Evolutionary conservation across 2,797 vertebrate species (phyloP), one percentile per base, ranked within the genome.

Genomic region (Anomalospiza imberbis): DNA sequence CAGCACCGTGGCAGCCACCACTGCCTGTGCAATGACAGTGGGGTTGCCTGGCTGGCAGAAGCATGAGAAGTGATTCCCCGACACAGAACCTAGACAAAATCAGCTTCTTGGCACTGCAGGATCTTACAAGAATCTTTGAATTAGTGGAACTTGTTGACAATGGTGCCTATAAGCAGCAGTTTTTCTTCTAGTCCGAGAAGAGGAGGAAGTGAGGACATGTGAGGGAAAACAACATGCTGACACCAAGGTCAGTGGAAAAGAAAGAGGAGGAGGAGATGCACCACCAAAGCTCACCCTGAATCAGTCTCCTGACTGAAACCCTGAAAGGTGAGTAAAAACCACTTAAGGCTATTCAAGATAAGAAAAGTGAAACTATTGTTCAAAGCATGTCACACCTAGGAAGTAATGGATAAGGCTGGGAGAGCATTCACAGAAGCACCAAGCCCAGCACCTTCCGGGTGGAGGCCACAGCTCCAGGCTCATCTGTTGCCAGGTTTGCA

Each of bases 1-100:
- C 60, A 44, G 48, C 2, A 3, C 38, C 1, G 0, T 2, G 1
- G 36, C 38, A 51, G 58, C 31, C 18, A 14, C 25, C 47, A 9
- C 58, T 29, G 58, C 31, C 32, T 6, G 5, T 18, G 9, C 2
- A 10, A 34, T 18, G 19, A 58, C 11, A 13, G 47, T 2, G 3
- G 12, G 38, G 19, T 32, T 1, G 1, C 32, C 16, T 15, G 47
- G 32, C 31, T 1, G 2, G 38, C 17, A 19, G 74, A 34, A 44
- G 38, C 16, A 34, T 24, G 12, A 44, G 25, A 53, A 29, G 25
- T 3, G 2, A 36, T 24, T 57, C 11, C 19, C 70, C 2, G 4
- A 57, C 19, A 22, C 9, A 7, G 25, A 73, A 34, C 32, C 19
- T 22, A 22, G 42, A 73, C 19, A 55, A 45, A 55, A 72, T 22